Conservation (phyloP, 2,113 vertebrate species). For the Peromyscus leucopus region DNA sequence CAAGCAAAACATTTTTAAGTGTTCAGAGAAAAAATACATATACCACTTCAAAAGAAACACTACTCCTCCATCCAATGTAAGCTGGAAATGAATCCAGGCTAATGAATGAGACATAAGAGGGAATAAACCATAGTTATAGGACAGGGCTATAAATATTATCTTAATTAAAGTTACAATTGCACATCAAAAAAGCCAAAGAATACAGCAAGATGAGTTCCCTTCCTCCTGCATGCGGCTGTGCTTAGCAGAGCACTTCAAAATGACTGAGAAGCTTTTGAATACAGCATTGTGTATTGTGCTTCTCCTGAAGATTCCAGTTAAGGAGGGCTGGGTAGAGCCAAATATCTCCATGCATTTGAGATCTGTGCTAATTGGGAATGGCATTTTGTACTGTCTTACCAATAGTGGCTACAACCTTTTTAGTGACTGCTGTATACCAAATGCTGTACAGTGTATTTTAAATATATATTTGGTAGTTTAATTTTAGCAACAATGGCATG, state of each 20-base stretch:
- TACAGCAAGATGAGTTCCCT: not conserved
- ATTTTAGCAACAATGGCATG: not conserved
- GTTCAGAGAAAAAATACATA: not conserved
- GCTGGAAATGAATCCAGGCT: not conserved
- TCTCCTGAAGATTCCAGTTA: not conserved
- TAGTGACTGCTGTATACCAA: not conserved
- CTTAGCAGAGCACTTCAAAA: constrained; percentile 20
- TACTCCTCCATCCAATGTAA: not conserved
- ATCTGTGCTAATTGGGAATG: constrained; percentile 19
- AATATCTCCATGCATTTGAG: not conserved
- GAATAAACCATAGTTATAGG: not conserved
- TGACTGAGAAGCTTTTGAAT: not conserved
- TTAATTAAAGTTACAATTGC: constrained; percentile 19
- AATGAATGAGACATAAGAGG: not conserved
- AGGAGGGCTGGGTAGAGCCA: not conserved
- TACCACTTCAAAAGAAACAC: not conserved
- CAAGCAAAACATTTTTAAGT: constrained; percentile 27
- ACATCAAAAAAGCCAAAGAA: not conserved
- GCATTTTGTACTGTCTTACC: not conserved
- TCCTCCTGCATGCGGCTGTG: not conserved
- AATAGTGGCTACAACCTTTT: not conserved
- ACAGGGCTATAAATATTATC: not conserved
- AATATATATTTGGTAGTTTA: not conserved
- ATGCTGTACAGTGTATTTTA: not conserved
- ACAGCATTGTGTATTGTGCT: not conserved